Evolutionary conservation across 2,797 vertebrate genomes (phyloP).

Genomic region (Anas acuta): DNA sequence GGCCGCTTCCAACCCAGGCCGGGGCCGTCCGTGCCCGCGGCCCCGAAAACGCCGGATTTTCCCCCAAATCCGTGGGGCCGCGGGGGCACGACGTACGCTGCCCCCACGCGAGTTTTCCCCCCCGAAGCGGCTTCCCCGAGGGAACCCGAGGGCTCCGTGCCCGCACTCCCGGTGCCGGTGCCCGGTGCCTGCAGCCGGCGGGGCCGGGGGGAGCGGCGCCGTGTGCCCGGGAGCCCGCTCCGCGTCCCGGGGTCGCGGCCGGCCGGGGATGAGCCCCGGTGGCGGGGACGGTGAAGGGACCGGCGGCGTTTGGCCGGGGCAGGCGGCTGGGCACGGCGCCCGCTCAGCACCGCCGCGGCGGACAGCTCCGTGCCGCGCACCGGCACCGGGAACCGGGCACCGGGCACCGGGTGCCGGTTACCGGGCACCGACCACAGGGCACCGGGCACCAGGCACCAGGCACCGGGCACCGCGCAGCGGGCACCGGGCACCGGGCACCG

Average conservation of each 20-base stretch:
- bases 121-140: no score
- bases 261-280: neutral
- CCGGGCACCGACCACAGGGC: neutral
- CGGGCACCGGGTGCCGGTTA: neutral
- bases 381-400: no score
- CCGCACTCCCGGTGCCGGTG: neutral
- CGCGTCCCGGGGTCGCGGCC: neutral
- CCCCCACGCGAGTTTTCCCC: fast-evolving
- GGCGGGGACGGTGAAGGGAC: neutral
- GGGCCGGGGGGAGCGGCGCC: neutral
- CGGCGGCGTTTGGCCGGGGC: neutral
- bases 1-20: neutral
- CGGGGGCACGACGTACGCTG: fast-evolving
- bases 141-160: neutral
- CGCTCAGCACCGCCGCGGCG: constrained; percentile 6
- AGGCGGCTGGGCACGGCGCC: neutral
- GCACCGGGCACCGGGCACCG: neutral
- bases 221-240: neutral
- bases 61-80: neutral
- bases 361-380: constrained; percentile 26
- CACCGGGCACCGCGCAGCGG: neutral
- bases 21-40: neutral
- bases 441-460: neutral
- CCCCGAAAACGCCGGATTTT: neutral
- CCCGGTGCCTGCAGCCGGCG: neutral